Conservation (phyloP, 2,797 vertebrate species). For the Nasua narica region DNA sequence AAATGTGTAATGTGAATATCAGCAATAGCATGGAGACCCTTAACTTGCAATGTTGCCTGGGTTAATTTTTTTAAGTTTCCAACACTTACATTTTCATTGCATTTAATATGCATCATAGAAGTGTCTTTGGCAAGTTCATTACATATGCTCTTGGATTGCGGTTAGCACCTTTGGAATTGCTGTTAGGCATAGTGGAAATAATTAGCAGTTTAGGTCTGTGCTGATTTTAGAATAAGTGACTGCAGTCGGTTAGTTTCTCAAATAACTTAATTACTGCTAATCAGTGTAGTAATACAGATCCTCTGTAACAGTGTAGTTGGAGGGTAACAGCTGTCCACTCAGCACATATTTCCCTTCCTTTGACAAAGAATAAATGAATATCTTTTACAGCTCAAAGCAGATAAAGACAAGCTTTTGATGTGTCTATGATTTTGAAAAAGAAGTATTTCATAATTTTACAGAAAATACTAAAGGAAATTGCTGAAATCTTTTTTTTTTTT, state of each 20-base stretch:
- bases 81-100: background rate
- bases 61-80: constrained; percentile 32
- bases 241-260: constrained; percentile 19
- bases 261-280: constrained; percentile 35
- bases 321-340: background rate
- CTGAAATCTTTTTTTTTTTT: background rate
- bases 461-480: background rate
- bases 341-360: background rate
- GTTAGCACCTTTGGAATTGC: constrained; percentile 27
- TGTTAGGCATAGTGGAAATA: constrained; percentile 49
- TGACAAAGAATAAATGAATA: background rate
- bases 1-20: background rate
- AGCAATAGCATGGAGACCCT: background rate
- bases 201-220: background rate
- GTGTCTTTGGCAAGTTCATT: constrained; percentile 33
- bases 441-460: background rate
- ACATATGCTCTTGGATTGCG: constrained; percentile 3
- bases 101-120: constrained; percentile 34
- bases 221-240: constrained; percentile 52
- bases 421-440: background rate
- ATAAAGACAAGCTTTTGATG: background rate
- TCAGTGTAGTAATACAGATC: background rate
- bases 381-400: background rate
- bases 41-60: background rate
- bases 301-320: background rate